phyloP scores from a whole-genome alignment of 2,888 invertebrate species.

The Biston stratarius region DNA sequence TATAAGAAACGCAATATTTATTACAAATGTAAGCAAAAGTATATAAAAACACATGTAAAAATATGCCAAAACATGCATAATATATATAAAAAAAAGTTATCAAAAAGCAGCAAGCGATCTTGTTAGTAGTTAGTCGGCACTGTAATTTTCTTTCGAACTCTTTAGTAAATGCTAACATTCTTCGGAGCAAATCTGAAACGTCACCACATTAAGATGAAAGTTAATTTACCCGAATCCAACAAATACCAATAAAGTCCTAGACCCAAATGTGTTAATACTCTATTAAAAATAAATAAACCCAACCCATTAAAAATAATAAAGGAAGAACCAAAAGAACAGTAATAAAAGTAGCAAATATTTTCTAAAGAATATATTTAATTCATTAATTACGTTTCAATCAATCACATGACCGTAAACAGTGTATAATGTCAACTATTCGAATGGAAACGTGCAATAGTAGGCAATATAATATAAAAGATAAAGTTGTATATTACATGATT shows the following conservation, averaged over 20 bases:
- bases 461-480: slow-evolving; percentile 46
- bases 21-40: slow-evolving; percentile 38
- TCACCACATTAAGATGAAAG: slow-evolving; percentile 31
- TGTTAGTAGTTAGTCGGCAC: slow-evolving; percentile 45
- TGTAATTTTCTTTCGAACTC: slow-evolving; percentile 26
- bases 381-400: slow-evolving; percentile 47
- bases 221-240: slow-evolving; percentile 17
- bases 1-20: slow-evolving; percentile 5
- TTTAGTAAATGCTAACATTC: slow-evolving; percentile 82
- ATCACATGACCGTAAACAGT: slow-evolving; percentile 51
- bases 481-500: slow-evolving; percentile 53
- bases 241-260: no score
- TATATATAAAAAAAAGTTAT: slow-evolving; percentile 28
- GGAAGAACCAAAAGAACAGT: slow-evolving; percentile 38
- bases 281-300: neutral
- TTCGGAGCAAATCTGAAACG: slow-evolving; percentile 83
- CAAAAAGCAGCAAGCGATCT: slow-evolving; percentile 38
- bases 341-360: slow-evolving; percentile 44
- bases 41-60: slow-evolving; percentile 42
- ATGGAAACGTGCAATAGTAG: slow-evolving; percentile 52
- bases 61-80: slow-evolving; percentile 45
- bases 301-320: slow-evolving; percentile 34
- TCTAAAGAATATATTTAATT: slow-evolving; percentile 59
- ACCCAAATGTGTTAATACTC: no score
- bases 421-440: slow-evolving; percentile 46